A percentile compares a stretch with the other conserved stretches of the same genome.
These are phyloP conservation scores for Drosophila leontia DNA, from an alignment of 1,140 invertebrate species.

Conservation along the genomic window DNA sequence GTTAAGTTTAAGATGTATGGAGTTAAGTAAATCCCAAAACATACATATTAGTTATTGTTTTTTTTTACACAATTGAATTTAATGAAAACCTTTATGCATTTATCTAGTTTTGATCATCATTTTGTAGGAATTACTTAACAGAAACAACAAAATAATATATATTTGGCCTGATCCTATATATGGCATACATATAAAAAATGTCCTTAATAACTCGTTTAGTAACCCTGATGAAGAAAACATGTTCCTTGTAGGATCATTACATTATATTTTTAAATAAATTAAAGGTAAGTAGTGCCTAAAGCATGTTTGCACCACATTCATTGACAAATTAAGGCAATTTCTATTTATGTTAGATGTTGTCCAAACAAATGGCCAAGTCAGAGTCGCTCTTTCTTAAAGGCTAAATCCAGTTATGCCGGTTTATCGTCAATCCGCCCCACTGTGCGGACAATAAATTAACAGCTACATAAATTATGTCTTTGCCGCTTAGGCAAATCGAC, in stretches of 20 bases:
- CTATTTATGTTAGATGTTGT: neutral
- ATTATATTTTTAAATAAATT: neutral
- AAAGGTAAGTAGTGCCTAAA: neutral
- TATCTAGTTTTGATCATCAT: no score
- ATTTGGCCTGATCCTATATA: no score
- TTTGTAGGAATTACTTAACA: no score
- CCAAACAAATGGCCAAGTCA: slow-evolving; percentile 3
- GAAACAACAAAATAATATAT: no score
- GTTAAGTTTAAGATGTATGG: no score
- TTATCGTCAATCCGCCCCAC: slow-evolving; percentile 20
- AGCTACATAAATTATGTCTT: slow-evolving; percentile 57
- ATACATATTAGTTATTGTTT: no score
- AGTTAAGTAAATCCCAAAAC: no score
- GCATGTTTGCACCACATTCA: neutral
- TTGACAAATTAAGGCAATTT: slow-evolving; percentile 12
- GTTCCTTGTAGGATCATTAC: no score
- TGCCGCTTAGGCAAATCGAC: slow-evolving; percentile 44
- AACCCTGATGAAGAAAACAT: neutral
- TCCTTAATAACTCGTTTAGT: neutral
- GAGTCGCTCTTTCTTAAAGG: neutral
- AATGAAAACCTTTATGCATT: no score
- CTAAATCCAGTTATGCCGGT: slow-evolving; percentile 35
- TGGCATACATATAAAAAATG: no score
- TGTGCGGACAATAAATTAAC: slow-evolving; percentile 43
- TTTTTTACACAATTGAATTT: no score